phyloP scores from a whole-genome alignment of 2,113 vertebrate genomes.

The Salvelinus fontinalis region DNA sequence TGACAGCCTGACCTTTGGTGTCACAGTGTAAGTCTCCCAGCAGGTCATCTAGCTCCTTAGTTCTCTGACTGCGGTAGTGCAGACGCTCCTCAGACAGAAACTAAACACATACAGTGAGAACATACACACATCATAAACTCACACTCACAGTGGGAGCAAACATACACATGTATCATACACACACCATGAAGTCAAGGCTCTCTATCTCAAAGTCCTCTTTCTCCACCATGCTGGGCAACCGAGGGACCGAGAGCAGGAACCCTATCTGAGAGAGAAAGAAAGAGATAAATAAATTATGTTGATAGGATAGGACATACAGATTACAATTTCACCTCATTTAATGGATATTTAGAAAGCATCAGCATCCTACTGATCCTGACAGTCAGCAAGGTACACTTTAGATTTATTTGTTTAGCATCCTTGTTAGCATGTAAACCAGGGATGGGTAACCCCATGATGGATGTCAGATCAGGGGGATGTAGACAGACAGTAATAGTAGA shows the following conservation, averaged over 20 bases:
- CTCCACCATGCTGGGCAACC: conserved; percentile 85
- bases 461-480: not conserved
- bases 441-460: too few relatives aligned
- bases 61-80: conserved; percentile 88
- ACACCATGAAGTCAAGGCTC: conserved; percentile 92
- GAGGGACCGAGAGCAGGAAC: conserved; percentile 90
- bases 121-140: not conserved
- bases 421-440: too few relatives aligned
- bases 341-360: too few relatives aligned
- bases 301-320: too few relatives aligned
- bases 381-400: too few relatives aligned
- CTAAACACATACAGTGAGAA: conserved; percentile 51
- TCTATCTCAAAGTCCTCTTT: conserved; percentile 89
- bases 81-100: conserved; percentile 91
- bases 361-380: too few relatives aligned
- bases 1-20: conserved; percentile 75
- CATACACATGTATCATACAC: not conserved
- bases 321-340: too few relatives aligned
- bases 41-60: conserved; percentile 87
- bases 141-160: not conserved
- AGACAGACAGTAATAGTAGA: too few relatives aligned
- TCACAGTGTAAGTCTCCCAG: conserved; percentile 93
- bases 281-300: not conserved
- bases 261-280: conserved; percentile 78
- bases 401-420: too few relatives aligned